Conservation (phyloP, 2,888 invertebrate genomes). For the Scaeva pyrastri region DNA sequence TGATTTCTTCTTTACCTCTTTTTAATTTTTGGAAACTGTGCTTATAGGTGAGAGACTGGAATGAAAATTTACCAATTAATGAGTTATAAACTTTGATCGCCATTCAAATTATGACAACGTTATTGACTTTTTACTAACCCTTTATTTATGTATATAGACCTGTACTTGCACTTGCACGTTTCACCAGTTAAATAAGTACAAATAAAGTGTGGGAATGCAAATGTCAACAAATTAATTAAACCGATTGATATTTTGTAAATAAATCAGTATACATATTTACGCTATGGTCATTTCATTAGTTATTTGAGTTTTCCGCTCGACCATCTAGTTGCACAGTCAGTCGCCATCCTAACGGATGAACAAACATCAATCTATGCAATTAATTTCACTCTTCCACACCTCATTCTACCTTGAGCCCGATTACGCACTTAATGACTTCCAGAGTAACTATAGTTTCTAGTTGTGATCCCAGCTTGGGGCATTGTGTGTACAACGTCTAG, state of each 20-base stretch:
- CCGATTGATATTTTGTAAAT: constrained; percentile 15
- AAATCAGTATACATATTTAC: constrained; percentile 24
- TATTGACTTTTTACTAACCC: too few relatives aligned
- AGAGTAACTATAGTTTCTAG: not conserved
- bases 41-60: too few relatives aligned
- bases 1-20: too few relatives aligned
- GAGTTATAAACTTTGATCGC: too few relatives aligned
- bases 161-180: too few relatives aligned
- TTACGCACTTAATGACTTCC: constrained; percentile 2
- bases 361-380: constrained; percentile 5
- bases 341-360: not conserved
- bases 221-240: constrained; percentile 15
- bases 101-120: too few relatives aligned
- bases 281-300: constrained; percentile 6
- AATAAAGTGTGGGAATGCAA: too few relatives aligned
- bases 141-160: too few relatives aligned
- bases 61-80: too few relatives aligned
- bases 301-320: not conserved
- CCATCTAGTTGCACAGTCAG: not conserved
- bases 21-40: too few relatives aligned
- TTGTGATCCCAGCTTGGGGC: not conserved
- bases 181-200: too few relatives aligned
- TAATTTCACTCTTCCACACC: not conserved
- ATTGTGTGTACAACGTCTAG: not conserved
- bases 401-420: not conserved